Percentiles rank a stretch among this genome's conserved stretches.
phyloP scores from a whole-genome alignment of 1,140 invertebrate species.

The Psix sp. region DNA sequence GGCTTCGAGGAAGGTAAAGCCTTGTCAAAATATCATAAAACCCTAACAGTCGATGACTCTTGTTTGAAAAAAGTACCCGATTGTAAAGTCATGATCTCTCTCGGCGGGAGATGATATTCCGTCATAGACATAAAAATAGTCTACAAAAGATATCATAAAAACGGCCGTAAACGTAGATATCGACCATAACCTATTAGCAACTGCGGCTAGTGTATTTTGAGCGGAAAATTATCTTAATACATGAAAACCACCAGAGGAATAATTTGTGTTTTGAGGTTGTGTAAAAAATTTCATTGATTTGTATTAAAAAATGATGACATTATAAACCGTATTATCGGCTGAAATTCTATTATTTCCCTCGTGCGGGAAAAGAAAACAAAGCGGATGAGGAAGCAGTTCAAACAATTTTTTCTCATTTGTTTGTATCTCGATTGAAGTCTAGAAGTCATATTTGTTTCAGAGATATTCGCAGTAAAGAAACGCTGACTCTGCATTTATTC shows the following conservation, averaged over 20 bases:
- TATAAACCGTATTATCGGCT: no score
- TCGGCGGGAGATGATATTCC: constrained; percentile 21
- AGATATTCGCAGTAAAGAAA: constrained; percentile 28
- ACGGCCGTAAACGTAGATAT: constrained; percentile 38
- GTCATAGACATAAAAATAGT: constrained; percentile 23
- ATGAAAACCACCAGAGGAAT: no score
- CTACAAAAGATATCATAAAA: constrained; percentile 28
- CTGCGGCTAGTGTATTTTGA: neutral
- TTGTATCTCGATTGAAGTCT: neutral
- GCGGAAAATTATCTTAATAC: no score
- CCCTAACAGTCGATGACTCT: constrained; percentile 22
- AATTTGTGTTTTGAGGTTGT: no score
- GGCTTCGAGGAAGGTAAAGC: constrained; percentile 22
- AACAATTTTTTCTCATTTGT: neutral
- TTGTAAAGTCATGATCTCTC: constrained; percentile 59
- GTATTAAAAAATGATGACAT: no score
- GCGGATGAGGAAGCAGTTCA: no score
- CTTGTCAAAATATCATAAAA: constrained; percentile 60
- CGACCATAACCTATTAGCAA: constrained; percentile 11
- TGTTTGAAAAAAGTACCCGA: constrained; percentile 37
- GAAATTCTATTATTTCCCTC: no score
- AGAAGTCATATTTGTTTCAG: constrained; percentile 35
- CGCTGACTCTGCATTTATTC: constrained; percentile 42
- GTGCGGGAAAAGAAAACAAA: no score
- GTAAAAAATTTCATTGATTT: no score